A percentile compares a stretch with the other conserved stretches of the same genome.
Evolutionary conservation across 2,888 invertebrate genomes (phyloP).

Genomic region (Thumatha senex): DNA sequence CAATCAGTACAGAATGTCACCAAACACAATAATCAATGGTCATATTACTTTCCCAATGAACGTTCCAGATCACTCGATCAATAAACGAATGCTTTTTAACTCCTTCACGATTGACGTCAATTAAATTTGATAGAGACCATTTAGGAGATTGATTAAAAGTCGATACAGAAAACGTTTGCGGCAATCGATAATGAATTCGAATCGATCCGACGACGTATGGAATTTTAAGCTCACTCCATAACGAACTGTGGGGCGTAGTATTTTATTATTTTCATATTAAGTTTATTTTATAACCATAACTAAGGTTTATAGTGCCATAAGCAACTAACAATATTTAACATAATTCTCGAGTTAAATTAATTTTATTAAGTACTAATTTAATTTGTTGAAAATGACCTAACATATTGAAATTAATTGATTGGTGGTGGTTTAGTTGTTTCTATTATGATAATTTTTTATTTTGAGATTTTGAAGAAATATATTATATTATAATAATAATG

Average conservation of each 20-base stretch:
- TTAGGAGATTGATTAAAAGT: conserved; percentile 73
- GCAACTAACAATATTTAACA: conserved; percentile 39
- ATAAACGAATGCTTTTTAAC: conserved; percentile 52
- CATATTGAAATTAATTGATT: conserved; percentile 10
- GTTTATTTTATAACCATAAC: conserved; percentile 42
- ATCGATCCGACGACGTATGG: conserved; percentile 40
- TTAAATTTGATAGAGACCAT: conserved; percentile 73
- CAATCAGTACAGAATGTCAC: conserved; percentile 29
- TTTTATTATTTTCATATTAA: conserved; percentile 34
- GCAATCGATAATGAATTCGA: conserved; percentile 52
- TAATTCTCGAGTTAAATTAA: conserved; percentile 35
- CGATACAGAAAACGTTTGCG: conserved; percentile 60
- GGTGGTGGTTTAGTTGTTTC: too few species aligned
- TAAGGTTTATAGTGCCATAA: conserved; percentile 36
- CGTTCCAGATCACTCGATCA: conserved; percentile 36
- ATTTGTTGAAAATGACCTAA: conserved; percentile 13
- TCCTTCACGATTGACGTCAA: conserved; percentile 67
- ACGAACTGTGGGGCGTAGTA: conserved; percentile 39
- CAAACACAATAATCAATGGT: conserved; percentile 37
- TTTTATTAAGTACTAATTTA: conserved; percentile 28
- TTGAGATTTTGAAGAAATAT: too few species aligned
- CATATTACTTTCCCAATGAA: conserved; percentile 42
- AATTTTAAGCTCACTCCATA: conserved; percentile 53
- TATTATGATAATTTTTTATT: too few species aligned
- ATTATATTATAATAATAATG: too few species aligned